phyloP scores from a whole-genome alignment of 2,113 vertebrate species.

The Mola mola region DNA sequence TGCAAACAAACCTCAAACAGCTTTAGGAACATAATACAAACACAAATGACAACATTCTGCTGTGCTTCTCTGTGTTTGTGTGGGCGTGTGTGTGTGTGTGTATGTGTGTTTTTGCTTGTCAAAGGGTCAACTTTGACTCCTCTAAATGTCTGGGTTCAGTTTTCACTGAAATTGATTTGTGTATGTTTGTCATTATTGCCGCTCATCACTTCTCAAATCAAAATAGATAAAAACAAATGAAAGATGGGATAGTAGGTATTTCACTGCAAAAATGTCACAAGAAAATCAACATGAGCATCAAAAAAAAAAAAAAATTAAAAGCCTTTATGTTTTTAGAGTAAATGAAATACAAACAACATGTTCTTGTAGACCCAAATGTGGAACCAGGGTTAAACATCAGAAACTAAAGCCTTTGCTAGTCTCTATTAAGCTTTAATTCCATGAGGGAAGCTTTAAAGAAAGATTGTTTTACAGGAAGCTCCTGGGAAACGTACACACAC shows the following conservation, averaged over 20 bases:
- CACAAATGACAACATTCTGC: constrained; percentile 13
- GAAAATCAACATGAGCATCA: not conserved
- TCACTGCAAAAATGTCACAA: constrained; percentile 8
- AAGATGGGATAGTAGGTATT: not conserved
- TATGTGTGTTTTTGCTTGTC: constrained; percentile 5
- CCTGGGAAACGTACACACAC: not conserved
- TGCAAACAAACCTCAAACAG: constrained; percentile 12
- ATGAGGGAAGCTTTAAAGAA: constrained; percentile 17
- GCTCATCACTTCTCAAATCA: not conserved
- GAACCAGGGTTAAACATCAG: constrained; percentile 1
- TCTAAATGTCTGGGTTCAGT: constrained; percentile 1
- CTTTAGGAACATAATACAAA: constrained; percentile 22
- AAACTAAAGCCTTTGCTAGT: constrained; percentile 19
- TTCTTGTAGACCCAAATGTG: not conserved
- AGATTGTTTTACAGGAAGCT: constrained; percentile 28
- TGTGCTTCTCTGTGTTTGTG: not conserved
- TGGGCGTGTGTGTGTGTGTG: not conserved
- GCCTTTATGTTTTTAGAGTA: not conserved
- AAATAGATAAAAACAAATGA: constrained; percentile 3
- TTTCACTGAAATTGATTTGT: constrained; percentile 1
- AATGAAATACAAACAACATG: not conserved
- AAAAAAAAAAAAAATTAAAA: constrained; percentile 1
- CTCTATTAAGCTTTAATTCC: constrained; percentile 14
- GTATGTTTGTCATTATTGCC: not conserved
- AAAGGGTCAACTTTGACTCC: not conserved